Base-by-base conservation (phyloP, 2,797 vertebrate species). In the Acanthopagrus latus region DNA sequence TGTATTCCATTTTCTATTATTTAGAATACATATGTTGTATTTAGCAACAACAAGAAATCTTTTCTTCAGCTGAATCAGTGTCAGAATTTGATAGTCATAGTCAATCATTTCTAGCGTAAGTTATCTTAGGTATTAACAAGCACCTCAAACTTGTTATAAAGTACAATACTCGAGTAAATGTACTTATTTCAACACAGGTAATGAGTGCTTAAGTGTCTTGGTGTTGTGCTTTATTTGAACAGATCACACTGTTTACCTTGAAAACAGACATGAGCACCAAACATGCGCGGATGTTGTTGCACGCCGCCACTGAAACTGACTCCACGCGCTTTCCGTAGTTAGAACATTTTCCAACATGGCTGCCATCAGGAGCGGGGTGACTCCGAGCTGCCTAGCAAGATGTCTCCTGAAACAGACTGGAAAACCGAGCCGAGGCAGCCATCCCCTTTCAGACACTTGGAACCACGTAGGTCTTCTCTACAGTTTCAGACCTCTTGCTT, bases 281-380 rank as follows among this genome's bases (percentile, higher is more conserved):
- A 48, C 14, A 11, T 3, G 0, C 4, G 50, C 50, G 9, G 50
- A 63, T 8, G 4, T 0, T 3, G 17, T 20, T 20, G 29, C 8
- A 1, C 3, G 25, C 3, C 0, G 10, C 2, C 25, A 7, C 5
- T 9, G 14, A 0, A 1, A 16, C 58, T 94, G 93, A 73, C 86
- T 66, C 17, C 52, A 44, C 2, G 0, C 51, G 12, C 76, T 67
- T 84, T 13, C 95, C 93, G 92, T 95, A 91, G 58, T 0, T 7
- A 2, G 1, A 17, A 7, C n/a, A 14, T 0, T 1, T 56, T 27
- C 8, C 23, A 87, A 89, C 25, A 96, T 96, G 95, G 94, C 95
- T 17, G 95, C 95, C 88, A 60, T 95, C 89, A 91, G 93, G 76
- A 92, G 79, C 0, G 79, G 92, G 74, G 74, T 93, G 84, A 91